These are phyloP conservation scores for Catostylus mosaicus DNA, from an alignment of 30 jellyfish, hydroid and myxozoan species.

Conservation along the genomic window DNA sequence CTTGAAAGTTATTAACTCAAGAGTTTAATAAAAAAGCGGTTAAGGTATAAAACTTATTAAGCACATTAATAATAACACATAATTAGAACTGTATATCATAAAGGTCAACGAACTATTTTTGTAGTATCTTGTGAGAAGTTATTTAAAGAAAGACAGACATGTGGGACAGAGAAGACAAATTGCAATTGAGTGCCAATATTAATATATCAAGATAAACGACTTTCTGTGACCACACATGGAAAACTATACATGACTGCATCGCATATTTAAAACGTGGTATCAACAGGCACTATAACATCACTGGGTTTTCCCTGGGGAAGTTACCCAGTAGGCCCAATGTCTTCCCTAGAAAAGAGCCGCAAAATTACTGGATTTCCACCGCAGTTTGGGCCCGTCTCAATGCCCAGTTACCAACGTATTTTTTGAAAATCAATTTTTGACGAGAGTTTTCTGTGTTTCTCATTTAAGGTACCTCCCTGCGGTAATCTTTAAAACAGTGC, in stretches of 20 bases:
- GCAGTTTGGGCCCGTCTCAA: too few relatives aligned
- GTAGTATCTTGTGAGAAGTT: background rate
- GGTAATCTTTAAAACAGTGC: too few relatives aligned
- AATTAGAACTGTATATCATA: background rate
- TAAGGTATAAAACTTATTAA: background rate
- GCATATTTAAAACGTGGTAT: background rate
- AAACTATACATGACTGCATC: background rate
- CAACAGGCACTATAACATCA: too few relatives aligned
- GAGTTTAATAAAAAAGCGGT: conserved; percentile 1
- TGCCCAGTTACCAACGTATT: too few relatives aligned
- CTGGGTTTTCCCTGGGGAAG: too few relatives aligned
- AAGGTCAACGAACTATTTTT: conserved; percentile 15
- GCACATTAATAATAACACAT: conserved; percentile 4
- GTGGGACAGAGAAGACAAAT: background rate
- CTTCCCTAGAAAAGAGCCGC: too few relatives aligned
- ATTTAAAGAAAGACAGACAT: background rate
- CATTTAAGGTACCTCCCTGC: too few relatives aligned
- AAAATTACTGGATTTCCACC: too few relatives aligned
- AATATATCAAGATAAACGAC: background rate
- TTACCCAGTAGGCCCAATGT: too few relatives aligned
- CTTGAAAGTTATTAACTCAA: background rate
- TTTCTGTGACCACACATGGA: background rate
- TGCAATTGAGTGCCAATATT: background rate
- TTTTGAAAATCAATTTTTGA: too few relatives aligned
- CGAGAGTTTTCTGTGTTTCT: too few relatives aligned